Conservation (phyloP, 2,888 invertebrate species). For the Yponomeuta cagnagella region DNA sequence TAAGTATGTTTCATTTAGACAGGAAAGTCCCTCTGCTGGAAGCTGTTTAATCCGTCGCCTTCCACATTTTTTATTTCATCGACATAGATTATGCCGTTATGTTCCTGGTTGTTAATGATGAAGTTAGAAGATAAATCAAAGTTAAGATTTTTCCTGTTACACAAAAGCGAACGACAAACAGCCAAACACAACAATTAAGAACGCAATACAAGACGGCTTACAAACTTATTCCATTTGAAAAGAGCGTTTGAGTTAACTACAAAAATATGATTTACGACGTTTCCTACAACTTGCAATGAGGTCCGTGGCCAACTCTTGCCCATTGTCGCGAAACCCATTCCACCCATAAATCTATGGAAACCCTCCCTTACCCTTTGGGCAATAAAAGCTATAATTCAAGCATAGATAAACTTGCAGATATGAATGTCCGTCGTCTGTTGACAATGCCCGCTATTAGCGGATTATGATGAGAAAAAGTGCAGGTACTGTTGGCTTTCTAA, state of each 20-base stretch:
- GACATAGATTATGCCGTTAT: too few species aligned
- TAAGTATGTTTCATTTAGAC: too few species aligned
- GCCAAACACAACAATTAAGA: slow-evolving; percentile 4
- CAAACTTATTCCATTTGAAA: not conserved
- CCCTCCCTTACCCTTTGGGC: not conserved
- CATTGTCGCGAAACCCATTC: slow-evolving; percentile 38
- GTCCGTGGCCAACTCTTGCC: slow-evolving; percentile 57
- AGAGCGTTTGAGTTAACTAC: slow-evolving; percentile 26
- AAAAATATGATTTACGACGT: slow-evolving; percentile 60
- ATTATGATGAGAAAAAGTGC: slow-evolving; percentile 70
- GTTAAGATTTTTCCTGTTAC: not conserved
- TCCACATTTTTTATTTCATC: too few species aligned
- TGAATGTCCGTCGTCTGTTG: slow-evolving; percentile 54
- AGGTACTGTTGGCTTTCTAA: slow-evolving; percentile 42
- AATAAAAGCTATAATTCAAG: slow-evolving; percentile 27
- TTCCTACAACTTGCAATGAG: slow-evolving; percentile 40
- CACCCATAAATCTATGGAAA: not conserved
- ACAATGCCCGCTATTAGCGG: slow-evolving; percentile 74
- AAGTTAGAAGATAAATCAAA: too few species aligned
- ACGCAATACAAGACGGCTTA: slow-evolving; percentile 12
- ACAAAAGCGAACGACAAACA: slow-evolving; percentile 3
- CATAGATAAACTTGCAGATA: slow-evolving; percentile 26
- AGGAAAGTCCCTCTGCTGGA: too few species aligned
- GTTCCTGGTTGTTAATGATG: too few species aligned
- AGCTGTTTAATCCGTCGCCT: too few species aligned